Conservation (phyloP, 2,113 vertebrate genomes). For the Pachyramphus minor region DNA sequence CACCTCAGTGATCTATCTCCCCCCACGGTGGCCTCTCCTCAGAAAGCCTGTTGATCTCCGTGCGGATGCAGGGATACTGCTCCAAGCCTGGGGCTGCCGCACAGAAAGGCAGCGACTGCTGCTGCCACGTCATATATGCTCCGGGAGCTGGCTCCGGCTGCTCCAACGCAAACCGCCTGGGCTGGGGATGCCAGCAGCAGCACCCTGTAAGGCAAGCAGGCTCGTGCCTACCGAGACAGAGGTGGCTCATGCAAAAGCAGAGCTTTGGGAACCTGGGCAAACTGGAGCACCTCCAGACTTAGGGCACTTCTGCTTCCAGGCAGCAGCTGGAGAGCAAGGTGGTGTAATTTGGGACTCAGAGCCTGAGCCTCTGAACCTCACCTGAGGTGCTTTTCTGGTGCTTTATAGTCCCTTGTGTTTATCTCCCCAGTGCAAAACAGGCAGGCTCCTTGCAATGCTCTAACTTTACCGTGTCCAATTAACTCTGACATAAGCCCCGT, state of each 20-base stretch:
- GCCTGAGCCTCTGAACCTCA: neutral
- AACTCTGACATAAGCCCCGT: neutral
- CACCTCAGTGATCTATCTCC: neutral
- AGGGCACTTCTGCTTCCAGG: neutral
- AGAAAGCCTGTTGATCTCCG: neutral
- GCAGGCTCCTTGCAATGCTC: neutral
- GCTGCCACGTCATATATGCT: neutral
- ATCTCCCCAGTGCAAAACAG: neutral
- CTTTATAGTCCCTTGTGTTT: neutral
- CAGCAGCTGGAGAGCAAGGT: neutral
- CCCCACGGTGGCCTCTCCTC: neutral
- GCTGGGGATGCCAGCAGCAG: neutral
- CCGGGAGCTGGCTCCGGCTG: neutral
- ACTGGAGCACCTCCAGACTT: neutral
- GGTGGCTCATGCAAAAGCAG: neutral
- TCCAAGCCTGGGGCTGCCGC: neutral
- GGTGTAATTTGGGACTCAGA: neutral
- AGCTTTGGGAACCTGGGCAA: neutral
- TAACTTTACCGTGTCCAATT: neutral
- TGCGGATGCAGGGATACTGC: neutral
- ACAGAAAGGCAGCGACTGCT: neutral
- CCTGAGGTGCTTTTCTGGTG: neutral
- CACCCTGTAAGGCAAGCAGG: fast-evolving
- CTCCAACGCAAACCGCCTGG: fast-evolving
- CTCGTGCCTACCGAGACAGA: neutral